Percentiles rank a stretch among this genome's conserved stretches.
phyloP scores from a whole-genome alignment of 2,888 invertebrate species.

The Microctonus brassicae region DNA sequence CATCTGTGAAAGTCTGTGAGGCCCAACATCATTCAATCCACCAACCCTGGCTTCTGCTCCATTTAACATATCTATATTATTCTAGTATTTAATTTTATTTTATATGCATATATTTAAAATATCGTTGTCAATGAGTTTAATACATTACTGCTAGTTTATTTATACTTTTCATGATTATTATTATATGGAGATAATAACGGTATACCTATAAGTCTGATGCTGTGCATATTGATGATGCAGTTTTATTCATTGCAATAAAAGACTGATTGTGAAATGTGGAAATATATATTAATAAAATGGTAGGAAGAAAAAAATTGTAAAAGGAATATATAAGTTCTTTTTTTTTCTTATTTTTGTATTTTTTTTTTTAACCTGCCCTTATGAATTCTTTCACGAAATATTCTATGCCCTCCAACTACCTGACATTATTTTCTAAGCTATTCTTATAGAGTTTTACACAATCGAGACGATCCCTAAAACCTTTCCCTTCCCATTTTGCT shows the following conservation, averaged over 20 bases:
- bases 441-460: background rate
- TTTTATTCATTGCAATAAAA: background rate
- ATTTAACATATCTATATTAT: background rate
- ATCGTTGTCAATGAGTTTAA: too few species aligned
- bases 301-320: too few species aligned
- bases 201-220: background rate
- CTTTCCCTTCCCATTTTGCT: background rate
- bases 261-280: background rate
- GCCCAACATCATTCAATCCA: constrained; percentile 6
- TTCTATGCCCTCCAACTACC: background rate
- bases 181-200: background rate
- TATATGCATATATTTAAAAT: background rate
- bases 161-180: background rate
- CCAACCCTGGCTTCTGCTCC: background rate
- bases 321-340: too few species aligned
- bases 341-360: background rate
- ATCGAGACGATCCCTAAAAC: background rate
- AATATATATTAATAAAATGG: too few species aligned
- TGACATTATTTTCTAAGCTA: background rate
- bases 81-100: background rate
- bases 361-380: background rate
- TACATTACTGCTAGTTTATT: background rate
- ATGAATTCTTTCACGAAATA: background rate
- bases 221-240: background rate
- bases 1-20: constrained; percentile 27